Evolutionary conservation across 2,888 invertebrate genomes (phyloP).

Genomic region (Pycnomerus fuliginosus): DNA sequence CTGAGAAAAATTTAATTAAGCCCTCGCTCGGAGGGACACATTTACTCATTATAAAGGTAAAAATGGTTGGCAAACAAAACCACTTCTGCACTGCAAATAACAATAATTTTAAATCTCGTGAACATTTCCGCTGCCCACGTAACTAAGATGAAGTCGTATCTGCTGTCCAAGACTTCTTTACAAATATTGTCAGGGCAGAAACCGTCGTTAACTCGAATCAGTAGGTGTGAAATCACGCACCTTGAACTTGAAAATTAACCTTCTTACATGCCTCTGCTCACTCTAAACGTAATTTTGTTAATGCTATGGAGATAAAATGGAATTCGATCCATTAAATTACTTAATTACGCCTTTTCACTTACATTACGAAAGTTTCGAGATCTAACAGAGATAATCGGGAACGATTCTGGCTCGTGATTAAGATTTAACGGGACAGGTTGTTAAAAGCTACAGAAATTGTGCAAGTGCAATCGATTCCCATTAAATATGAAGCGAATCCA

Average conservation of each 20-base stretch:
- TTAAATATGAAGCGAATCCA: no score
- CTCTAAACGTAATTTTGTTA: constrained; percentile 15
- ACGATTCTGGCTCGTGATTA: constrained; percentile 11
- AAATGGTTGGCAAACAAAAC: neutral
- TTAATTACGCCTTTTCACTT: constrained; percentile 24
- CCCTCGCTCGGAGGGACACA: neutral
- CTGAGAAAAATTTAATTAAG: constrained; percentile 7
- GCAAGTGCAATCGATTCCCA: constrained; percentile 11
- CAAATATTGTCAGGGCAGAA: constrained; percentile 7
- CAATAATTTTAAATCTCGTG: no score
- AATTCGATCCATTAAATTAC: constrained; percentile 25
- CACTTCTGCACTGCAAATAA: constrained; percentile 5
- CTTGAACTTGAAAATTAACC: constrained; percentile 14
- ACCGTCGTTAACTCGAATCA: constrained; percentile 16
- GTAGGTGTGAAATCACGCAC: constrained; percentile 20
- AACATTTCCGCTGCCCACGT: constrained; percentile 16
- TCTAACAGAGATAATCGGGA: constrained; percentile 8
- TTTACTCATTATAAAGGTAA: neutral
- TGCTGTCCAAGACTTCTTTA: constrained; percentile 3
- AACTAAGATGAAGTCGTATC: constrained; percentile 7
- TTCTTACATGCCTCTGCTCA: constrained; percentile 6
- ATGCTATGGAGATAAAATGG: constrained; percentile 21
- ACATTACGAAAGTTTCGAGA: constrained; percentile 13
- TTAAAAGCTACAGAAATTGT: constrained; percentile 10
- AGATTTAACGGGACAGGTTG: constrained; percentile 2